phyloP scores from a whole-genome alignment of 2,888 invertebrate species.

The Cosmia trapezina region DNA sequence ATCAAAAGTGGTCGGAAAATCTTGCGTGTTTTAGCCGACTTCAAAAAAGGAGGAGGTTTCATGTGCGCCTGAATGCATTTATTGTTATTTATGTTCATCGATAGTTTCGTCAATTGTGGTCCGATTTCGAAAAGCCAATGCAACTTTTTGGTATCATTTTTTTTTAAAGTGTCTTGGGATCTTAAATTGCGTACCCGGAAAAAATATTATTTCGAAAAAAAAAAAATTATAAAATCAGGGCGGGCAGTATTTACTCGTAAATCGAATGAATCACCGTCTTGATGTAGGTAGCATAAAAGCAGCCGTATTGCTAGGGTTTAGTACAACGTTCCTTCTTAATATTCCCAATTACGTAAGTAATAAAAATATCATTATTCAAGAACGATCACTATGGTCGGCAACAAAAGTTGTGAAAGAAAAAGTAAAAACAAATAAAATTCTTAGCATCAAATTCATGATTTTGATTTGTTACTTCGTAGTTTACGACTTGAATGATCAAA shows the following conservation, averaged over 20 bases:
- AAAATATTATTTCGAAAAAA: background rate
- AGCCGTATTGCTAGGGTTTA: background rate
- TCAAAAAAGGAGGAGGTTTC: no score
- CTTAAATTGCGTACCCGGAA: no score
- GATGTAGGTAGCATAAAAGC: background rate
- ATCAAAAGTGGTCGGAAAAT: background rate
- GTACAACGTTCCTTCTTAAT: background rate
- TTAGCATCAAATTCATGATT: background rate
- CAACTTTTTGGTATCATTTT: no score
- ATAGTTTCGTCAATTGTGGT: no score
- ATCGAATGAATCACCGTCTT: background rate
- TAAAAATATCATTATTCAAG: slow-evolving; percentile 4
- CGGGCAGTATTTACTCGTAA: background rate
- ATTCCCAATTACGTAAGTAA: background rate
- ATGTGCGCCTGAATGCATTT: no score
- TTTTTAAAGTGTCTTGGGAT: no score
- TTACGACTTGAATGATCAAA: background rate
- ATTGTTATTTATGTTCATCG: no score
- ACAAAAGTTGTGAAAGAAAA: background rate
- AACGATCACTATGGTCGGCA: background rate
- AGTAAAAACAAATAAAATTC: background rate
- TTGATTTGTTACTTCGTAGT: background rate
- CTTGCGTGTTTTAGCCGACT: background rate
- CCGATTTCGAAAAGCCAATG: no score
- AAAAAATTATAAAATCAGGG: background rate